Base-by-base conservation (phyloP, 2,113 vertebrate genomes). In the Tyrannus savana region DNA sequence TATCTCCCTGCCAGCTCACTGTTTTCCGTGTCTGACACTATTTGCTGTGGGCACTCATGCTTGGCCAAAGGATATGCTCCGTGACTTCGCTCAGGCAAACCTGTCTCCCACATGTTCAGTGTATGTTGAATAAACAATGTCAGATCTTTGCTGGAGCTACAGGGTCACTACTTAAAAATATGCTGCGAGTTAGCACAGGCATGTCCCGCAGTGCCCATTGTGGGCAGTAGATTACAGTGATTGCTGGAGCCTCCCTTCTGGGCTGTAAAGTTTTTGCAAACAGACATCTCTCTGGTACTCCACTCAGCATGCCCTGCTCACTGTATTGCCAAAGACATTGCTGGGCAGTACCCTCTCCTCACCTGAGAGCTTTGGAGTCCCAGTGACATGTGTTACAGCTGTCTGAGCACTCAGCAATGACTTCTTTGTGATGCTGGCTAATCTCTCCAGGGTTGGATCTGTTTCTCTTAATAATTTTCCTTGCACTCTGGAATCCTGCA, bases 401-500 rank as follows among this genome's bases (percentile, higher is more conserved):
- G 84, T 81, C 62, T 75, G 77, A 84, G 89, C 24, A 18, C 74
- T 92, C 87, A 94, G 39, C 69, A 53, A 49, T 56, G 56, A 81
- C 66, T 68, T 93, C 73, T 84, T 75, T 67, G 71, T 79, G 93
- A 64, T 56, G 60, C 66, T 75, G 74, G 49, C 55, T 92, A 69
- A 89, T 93, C 87, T 97, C 88, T 95, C 83, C 30, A 74, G 83
- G 72, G 90, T 39, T 67, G 33, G 23, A 88, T 92, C 25, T 0
- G 2, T 77, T 90, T 86, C 90, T 96, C 46, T 88, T 75, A 76
- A 24, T 89, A 92, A 95, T 76, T 94, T 85, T 46, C 19, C 15
- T 85, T 83, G 67, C 72, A 80, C 13, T 13, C 86, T 67, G 50
- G 24, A 92, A 77, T 89, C 64, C 60, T 6, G 5, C 33, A 78